Conservation (phyloP, 2,888 invertebrate species). For the Drosophila nr. perissopoda region DNA sequence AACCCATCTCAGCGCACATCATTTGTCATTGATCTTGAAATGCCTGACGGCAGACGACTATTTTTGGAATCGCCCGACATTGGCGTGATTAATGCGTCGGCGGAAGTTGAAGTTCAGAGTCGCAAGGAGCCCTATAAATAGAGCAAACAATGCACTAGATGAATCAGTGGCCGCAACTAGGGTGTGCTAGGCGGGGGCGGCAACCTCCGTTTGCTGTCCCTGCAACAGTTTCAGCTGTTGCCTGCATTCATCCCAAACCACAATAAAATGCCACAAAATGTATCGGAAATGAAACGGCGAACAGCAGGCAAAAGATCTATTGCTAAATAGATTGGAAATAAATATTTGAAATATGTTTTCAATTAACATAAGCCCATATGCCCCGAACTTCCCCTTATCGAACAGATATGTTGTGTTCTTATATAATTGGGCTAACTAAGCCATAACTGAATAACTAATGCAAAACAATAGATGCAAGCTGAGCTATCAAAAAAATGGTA, state of each 20-base stretch:
- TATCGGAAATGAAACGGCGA: neutral
- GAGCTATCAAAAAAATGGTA: neutral
- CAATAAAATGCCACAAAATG: neutral
- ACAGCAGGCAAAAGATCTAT: neutral
- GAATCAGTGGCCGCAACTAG: slow-evolving; percentile 4
- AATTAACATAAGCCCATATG: neutral
- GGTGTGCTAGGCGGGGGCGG: neutral
- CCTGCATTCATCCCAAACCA: neutral
- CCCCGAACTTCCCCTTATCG: neutral
- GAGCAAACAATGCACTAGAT: slow-evolving; percentile 17
- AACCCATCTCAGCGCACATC: neutral
- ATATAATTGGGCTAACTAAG: neutral
- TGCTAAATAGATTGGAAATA: neutral
- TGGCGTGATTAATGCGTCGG: slow-evolving; percentile 46
- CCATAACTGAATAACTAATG: neutral
- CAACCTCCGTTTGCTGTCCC: neutral
- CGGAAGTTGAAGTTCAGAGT: slow-evolving; percentile 37
- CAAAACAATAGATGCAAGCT: neutral
- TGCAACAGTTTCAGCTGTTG: neutral
- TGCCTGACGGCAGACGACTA: slow-evolving; percentile 23
- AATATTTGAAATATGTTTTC: neutral
- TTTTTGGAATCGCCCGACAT: slow-evolving; percentile 28
- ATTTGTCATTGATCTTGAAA: slow-evolving; percentile 53
- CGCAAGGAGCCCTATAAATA: slow-evolving; percentile 38
- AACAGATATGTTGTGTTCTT: neutral